Base-by-base conservation (phyloP, 2,888 invertebrate genomes). In the Drosophila lacicola region DNA sequence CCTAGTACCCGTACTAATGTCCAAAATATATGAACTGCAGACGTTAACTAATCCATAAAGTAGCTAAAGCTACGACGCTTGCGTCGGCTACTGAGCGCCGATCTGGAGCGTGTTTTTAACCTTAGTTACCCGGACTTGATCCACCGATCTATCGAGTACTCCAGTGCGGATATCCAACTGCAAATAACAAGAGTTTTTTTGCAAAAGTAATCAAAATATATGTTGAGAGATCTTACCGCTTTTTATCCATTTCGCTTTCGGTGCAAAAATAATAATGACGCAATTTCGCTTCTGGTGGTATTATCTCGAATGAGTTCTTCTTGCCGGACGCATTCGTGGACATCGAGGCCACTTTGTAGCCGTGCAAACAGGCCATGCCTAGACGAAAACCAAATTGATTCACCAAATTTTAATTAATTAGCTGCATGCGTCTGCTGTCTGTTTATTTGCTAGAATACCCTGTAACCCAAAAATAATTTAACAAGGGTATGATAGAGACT, bases 141-240 rank as follows among this genome's bases (percentile, higher is more conserved):
- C 96, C 98, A 98, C 85, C 97, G 95, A 92, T 98, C 98, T 93
- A 98, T 98, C 66, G 98, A 98, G 92, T 97, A 98, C 92, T 98
- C 98, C 90, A 98, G 93, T 69, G 98, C 98, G 72, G 98, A 97
- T 92, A 98, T 95, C 98, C 98, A 98, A 88, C 98, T 98, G 51
- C 0, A 34, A 57, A 21, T 17, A 6, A 19, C 4, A 29, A 37
- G 10, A 25, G 17, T 17, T 17, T 17, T 25, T 2, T 14, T 8
- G 2, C 29, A 29, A 8, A 29, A 2, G 29, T 29, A 29, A 29
- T 29, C 8, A 8, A 29, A 19, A 5, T 3, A 5, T 4, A 19
- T 21, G 11, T 2, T 19, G 1, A 13, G 3, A 29, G 8, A 0
- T 9, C 62, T 67, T 90, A 98, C 98, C 98, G 95, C 93, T 97